Evolutionary conservation across 2,113 vertebrate genomes (phyloP), one percentile per base, ranked within the genome.

Genomic region (Antigone vipio): DNA sequence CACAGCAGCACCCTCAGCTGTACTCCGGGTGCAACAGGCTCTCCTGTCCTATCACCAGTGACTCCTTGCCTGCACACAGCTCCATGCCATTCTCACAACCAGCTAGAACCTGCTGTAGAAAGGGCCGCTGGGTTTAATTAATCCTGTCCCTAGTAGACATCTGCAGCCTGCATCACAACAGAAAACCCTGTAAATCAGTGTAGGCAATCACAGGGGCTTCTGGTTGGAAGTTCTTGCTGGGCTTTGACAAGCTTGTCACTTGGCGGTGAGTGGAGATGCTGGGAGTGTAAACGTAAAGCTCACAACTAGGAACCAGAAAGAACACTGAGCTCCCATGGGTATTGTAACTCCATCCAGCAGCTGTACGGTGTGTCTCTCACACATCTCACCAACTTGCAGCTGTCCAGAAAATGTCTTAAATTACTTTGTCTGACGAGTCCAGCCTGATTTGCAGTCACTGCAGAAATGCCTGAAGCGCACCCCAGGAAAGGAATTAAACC

Each of bases 351-450:
- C 68, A 75, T 8, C 35, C 42, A 56, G 47, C 44, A 71, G 50
- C 81, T 50, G 32, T 10, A 8, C 0, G 0, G 63, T 35, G 40
- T 38, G 47, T 32, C 47, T 3, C 2, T 17, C 71, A 40, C 63
- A 55, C 69, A 15, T 5, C 17, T n/a, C 47, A n/a, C 10, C 59
- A 52, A 66, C 60, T 59, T 9, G 1, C 0, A 34, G 30, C 73
- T 52, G 40, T 9, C 21, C 50, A 63, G 78, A 49, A 18, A 30
- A 11, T 15, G 9, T 5, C 50, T 49, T 32, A n/a, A 15, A 3
- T 8, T 15, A 3, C 49, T 66, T 29, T 47, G 55, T 30, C 7
- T 17, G 2, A 5, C 42, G 30, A 38, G 44, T 17, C 45, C 35
- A 75, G 52, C 23, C 79, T 63, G 52, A 22, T 66, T 6, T 72